Percentiles rank a stretch among this genome's conserved stretches.
Evolutionary conservation across 2,888 invertebrate genomes (phyloP).

Genomic region (Halocaridina rubra): DNA sequence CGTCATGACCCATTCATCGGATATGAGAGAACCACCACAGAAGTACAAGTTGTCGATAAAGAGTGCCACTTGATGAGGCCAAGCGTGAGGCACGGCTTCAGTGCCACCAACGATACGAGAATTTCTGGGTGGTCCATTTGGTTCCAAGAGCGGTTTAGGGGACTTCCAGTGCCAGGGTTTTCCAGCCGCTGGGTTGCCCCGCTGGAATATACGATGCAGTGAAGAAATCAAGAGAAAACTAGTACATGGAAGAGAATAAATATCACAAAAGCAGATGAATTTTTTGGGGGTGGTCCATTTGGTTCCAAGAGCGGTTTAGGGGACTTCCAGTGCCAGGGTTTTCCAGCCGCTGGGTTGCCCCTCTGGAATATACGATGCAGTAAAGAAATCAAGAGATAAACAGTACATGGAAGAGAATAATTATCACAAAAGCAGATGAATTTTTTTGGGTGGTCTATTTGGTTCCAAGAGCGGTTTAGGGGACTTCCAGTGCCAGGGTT

Average conservation of each 20-base stretch:
- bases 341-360: no score
- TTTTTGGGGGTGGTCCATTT: no score
- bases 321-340: no score
- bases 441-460: not conserved
- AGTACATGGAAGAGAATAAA: no score
- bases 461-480: not conserved
- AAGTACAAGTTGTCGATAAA: constrained; percentile 57
- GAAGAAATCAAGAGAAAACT: no score
- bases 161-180: constrained; percentile 1
- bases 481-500: not conserved
- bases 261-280: no score
- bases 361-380: no score
- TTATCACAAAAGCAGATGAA: constrained; percentile 52
- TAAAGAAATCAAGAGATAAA: no score
- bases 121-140: not conserved
- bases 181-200: not conserved
- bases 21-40: no score
- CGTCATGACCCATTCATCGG: constrained; percentile 63
- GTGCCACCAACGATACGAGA: constrained; percentile 53
- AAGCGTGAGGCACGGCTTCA: constrained; percentile 53
- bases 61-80: constrained; percentile 63
- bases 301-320: not conserved
- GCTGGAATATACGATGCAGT: no score
- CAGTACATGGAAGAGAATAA: no score
- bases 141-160: not conserved